A percentile compares a stretch with the other conserved stretches of the same genome.
These are phyloP conservation scores for Parnassius apollo DNA, from an alignment of 2,888 invertebrate species.

Conservation along the genomic window DNA sequence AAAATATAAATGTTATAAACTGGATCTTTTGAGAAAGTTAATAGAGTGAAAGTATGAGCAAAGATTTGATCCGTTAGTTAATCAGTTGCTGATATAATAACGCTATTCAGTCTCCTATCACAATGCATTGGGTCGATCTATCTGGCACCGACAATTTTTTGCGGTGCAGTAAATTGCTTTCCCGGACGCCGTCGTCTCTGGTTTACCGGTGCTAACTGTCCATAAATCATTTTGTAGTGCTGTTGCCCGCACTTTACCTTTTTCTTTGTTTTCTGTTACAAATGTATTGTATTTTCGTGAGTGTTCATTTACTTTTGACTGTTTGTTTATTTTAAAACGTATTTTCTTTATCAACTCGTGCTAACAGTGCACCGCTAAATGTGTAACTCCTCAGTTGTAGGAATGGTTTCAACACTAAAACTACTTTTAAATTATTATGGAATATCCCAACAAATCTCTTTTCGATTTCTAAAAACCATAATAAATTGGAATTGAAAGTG, in stretches of 20 bases:
- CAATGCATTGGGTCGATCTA: conserved; percentile 29
- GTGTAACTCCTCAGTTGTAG: too few species aligned
- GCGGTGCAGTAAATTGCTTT: conserved; percentile 54
- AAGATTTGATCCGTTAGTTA: conserved; percentile 34
- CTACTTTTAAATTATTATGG: too few species aligned
- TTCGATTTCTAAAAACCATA: too few species aligned
- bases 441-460: too few species aligned
- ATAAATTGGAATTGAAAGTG: too few species aligned
- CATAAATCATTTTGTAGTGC: conserved; percentile 51
- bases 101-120: conserved; percentile 31
- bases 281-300: neutral
- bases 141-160: conserved; percentile 48
- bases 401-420: too few species aligned
- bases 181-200: conserved; percentile 45
- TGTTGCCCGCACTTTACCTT: conserved; percentile 3
- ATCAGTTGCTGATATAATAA: conserved; percentile 26
- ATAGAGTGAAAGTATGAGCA: conserved; percentile 9
- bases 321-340: too few species aligned
- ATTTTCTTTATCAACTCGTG: too few species aligned
- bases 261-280: neutral
- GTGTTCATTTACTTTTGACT: too few species aligned
- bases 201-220: conserved; percentile 52
- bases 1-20: too few species aligned
- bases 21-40: neutral
- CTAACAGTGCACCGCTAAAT: too few species aligned